Evolutionary conservation across 2,888 invertebrate genomes (phyloP).

Genomic region (Pterostichus niger): DNA sequence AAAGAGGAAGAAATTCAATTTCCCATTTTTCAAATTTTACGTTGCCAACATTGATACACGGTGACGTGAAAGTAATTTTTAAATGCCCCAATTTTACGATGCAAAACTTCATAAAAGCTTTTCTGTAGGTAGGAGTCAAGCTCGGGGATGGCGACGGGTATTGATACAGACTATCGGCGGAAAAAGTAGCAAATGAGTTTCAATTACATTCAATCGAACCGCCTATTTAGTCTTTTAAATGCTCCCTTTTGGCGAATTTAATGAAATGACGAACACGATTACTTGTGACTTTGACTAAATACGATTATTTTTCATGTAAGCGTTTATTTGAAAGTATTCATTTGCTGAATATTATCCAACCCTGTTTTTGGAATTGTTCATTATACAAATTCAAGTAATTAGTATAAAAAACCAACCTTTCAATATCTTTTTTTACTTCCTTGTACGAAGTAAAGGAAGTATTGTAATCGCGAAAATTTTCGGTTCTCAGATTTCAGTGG

Average conservation of each 20-base stretch:
- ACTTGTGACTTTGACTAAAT: background rate
- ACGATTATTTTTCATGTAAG: too few species aligned
- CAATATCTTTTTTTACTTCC: too few species aligned
- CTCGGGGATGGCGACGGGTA: background rate
- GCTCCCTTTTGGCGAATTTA: constrained; percentile 30
- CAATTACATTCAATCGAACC: constrained; percentile 49
- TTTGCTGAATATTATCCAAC: too few species aligned
- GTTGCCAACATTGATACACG: background rate
- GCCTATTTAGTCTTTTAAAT: constrained; percentile 36
- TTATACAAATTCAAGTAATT: too few species aligned
- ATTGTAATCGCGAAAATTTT: too few species aligned
- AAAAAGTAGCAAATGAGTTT: constrained; percentile 49
- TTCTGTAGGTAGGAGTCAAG: background rate
- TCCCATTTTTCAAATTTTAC: background rate
- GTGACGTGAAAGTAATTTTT: constrained; percentile 8
- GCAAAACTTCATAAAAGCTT: constrained; percentile 28
- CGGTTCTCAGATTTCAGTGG: too few species aligned
- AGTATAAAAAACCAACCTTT: too few species aligned
- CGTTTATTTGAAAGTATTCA: too few species aligned
- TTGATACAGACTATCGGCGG: background rate
- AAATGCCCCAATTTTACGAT: constrained; percentile 1
- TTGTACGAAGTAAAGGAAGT: too few species aligned
- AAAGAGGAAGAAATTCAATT: background rate
- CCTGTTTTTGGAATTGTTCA: too few species aligned
- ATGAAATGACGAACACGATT: constrained; percentile 24